phyloP scores from a whole-genome alignment of 1,140 invertebrate species.

The Philotrypesis tridentata region DNA sequence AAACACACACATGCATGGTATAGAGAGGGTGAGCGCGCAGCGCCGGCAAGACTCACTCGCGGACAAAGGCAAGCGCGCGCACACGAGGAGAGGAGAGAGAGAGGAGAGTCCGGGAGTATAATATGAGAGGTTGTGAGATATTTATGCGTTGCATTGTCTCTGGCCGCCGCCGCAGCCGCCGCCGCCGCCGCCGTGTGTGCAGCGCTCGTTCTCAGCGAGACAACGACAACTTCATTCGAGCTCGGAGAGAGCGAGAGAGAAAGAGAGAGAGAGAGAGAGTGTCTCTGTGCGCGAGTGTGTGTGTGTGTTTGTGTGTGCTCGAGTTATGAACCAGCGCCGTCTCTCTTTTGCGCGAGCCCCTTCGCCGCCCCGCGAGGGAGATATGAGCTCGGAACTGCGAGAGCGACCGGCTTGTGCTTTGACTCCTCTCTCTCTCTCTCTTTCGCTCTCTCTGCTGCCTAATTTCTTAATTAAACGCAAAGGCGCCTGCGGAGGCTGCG shows the following conservation, averaged over 20 bases:
- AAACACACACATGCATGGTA: too few relatives aligned
- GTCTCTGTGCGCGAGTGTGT: too few relatives aligned
- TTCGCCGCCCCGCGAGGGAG: background rate
- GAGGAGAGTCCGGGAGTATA: slow-evolving; percentile 52
- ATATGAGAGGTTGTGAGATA: slow-evolving; percentile 67
- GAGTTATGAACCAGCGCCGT: slow-evolving; percentile 64
- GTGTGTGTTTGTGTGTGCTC: slow-evolving; percentile 14
- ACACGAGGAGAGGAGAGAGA: slow-evolving; percentile 13
- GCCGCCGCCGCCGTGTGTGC: too few relatives aligned
- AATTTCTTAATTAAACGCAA: slow-evolving; percentile 14
- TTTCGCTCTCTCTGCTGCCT: background rate
- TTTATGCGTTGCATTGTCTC: slow-evolving; percentile 72
- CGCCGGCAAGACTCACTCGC: slow-evolving; percentile 23
- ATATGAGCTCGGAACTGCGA: background rate
- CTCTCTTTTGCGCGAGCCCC: background rate
- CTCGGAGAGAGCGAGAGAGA: slow-evolving; percentile 17
- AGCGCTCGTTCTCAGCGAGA: slow-evolving; percentile 56
- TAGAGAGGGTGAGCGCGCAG: slow-evolving; percentile 15
- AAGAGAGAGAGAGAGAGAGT: background rate
- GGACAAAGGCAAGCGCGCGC: slow-evolving; percentile 51
- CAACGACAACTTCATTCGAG: slow-evolving; percentile 71
- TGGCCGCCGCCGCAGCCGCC: slow-evolving; percentile 32
- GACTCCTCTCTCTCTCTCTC: too few relatives aligned
- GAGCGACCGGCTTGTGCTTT: background rate
- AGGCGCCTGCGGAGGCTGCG: background rate